A percentile compares a stretch with the other conserved stretches of the same genome.
These are phyloP conservation scores for Pterocles orientalis DNA, from an alignment of 2,113 vertebrate genomes.

Conservation along the genomic window DNA sequence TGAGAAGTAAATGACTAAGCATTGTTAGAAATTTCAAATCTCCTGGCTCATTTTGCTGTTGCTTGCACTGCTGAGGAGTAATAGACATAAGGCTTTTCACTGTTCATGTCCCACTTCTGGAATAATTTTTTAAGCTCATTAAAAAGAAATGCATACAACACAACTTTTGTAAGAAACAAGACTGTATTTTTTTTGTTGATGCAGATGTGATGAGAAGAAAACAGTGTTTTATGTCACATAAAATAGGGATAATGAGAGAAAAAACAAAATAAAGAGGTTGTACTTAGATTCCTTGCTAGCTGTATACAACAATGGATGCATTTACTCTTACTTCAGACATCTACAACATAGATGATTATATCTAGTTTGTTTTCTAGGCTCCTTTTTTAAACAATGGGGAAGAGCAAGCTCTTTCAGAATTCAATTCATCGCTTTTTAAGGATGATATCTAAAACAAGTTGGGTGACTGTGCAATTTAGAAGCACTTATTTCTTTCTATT, in stretches of 20 bases:
- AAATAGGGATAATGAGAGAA: neutral
- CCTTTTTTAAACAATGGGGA: neutral
- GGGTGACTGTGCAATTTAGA: neutral
- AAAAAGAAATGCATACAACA: fast-evolving
- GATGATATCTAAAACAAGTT: neutral
- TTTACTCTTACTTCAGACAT: neutral
- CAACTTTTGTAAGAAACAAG: neutral
- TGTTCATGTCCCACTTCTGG: neutral
- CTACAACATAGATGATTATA: neutral
- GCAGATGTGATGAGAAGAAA: neutral
- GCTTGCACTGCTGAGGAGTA: neutral
- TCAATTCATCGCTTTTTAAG: neutral
- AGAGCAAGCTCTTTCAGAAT: neutral
- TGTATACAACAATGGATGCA: neutral
- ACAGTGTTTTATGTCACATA: neutral
- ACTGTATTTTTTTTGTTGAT: neutral
- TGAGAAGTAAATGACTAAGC: neutral
- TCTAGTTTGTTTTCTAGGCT: neutral
- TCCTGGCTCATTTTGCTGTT: neutral
- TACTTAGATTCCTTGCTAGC: neutral
- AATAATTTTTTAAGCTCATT: neutral
- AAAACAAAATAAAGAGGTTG: neutral
- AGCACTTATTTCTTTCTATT: neutral
- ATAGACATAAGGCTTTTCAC: neutral
- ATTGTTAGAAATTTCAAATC: neutral